Evolutionary conservation across 2,888 invertebrate genomes (phyloP).

Genomic region (Ectemnius cavifrons): DNA sequence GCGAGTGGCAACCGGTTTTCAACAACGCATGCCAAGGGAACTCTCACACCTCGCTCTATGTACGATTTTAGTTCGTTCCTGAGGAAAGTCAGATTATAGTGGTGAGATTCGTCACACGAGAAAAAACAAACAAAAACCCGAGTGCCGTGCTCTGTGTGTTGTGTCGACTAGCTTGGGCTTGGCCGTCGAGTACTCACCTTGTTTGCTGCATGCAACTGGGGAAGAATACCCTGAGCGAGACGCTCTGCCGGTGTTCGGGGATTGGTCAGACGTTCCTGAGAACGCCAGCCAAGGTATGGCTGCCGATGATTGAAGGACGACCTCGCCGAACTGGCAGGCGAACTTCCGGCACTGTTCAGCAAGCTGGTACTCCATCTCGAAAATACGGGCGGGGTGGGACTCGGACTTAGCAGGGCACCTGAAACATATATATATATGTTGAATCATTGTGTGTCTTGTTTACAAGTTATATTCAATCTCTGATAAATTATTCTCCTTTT

Average conservation of each 20-base stretch:
- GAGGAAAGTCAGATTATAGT: too few relatives aligned
- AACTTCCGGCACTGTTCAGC: conserved; percentile 80
- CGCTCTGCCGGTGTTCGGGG: conserved; percentile 93
- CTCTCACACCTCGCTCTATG: too few relatives aligned
- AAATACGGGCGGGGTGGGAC: conserved; percentile 78
- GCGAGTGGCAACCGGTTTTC: background rate
- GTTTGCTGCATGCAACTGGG: conserved; percentile 76
- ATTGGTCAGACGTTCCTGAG: conserved; percentile 87
- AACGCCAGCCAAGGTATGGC: conserved; percentile 94
- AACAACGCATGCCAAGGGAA: conserved; percentile 2
- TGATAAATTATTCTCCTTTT: background rate
- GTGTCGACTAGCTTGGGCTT: background rate
- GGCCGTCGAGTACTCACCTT: conserved; percentile 63
- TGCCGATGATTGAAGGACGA: conserved; percentile 91
- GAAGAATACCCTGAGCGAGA: conserved; percentile 79
- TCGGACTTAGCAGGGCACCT: conserved; percentile 78
- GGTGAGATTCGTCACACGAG: background rate
- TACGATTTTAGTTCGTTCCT: too few relatives aligned
- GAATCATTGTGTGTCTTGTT: background rate
- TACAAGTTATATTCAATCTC: too few relatives aligned
- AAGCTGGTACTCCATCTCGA: conserved; percentile 80
- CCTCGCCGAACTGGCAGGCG: conserved; percentile 79
- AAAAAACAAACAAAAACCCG: conserved; percentile 1
- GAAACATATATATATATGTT: conserved; percentile 17
- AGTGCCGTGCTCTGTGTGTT: background rate